Base-by-base conservation (phyloP, 2,888 invertebrate genomes). In the Acrocyrtus sp. region DNA sequence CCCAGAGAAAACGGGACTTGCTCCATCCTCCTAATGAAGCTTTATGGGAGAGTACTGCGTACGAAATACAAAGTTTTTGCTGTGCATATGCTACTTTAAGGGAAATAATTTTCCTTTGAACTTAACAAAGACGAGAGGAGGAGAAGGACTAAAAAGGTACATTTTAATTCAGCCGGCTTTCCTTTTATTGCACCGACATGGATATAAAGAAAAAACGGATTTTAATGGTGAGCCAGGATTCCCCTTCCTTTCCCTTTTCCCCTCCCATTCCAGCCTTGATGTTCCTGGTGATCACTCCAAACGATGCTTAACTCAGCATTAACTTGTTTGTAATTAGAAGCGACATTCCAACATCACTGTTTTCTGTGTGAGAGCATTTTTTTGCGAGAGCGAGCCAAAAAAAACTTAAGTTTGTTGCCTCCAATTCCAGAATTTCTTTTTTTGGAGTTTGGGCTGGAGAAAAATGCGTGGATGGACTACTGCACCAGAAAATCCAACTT, bases 301-400 rank as follows among this genome's bases (percentile, higher is more conserved):
- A n/a, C 67, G 61, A 69, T 69, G 69, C 69, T 69, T 69, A 62
- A 60, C 57, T 74, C 74, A 70, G 74, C 74, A 70, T 75, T 75
- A 75, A 75, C 74, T 75, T 75, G 74, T 75, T 70, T 75, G 70
- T 75, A 75, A 75, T 75, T 75, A 75, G 66, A 75, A 70, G 66
- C 70, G 70, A 75, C 74, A 75, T 75, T 75, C 69, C 61, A 34
- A 58, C 65, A 24, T 60, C 47, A 54, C 54, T 12, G 43, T 50
- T 56, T 57, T 50, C 57, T 50, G 6, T 58, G 21, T 34, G n/a
- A n/a, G 34, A 34, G 34, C n/a, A n/a, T n/a, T n/a, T n/a, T n/a
- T n/a, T n/a, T n/a, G n/a, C n/a, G n/a, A n/a, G n/a, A n/a, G n/a
- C n/a, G n/a, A n/a, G n/a, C n/a, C n/a, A n/a, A n/a, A n/a, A n/a